Base-by-base conservation (phyloP, 2,888 invertebrate species). In the Agrochola litura region DNA sequence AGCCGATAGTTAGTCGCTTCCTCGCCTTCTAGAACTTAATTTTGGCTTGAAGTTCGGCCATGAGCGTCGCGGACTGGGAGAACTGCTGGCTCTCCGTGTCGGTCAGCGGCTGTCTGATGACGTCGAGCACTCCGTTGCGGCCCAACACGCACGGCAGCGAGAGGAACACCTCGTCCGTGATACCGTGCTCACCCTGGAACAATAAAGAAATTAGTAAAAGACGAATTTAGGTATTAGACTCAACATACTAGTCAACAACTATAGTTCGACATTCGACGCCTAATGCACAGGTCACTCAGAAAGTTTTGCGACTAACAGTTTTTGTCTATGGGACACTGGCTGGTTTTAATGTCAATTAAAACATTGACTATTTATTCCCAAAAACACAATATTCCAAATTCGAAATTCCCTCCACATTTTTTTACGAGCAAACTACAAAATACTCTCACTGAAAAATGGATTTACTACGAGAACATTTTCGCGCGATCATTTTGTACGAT, bases 91-190 rank as follows among this genome's bases (percentile, higher is more conserved):
- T 90, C 94, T 99, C 99, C 6, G 94, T 92, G 0, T 97, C 96
- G 0, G 97, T 98, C 81, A 99, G 96, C 46, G 97, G 97, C 93
- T 98, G 98, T 76, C 98, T 97, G 72, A 99, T 97, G 81, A 98
- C 96, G 89, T 98, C 97, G 0, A 97, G 97, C 3, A 99, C 97
- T 41, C 98, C 98, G 81, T 97, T 97, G 86, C 97, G 96, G 52
- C 98, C 98, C 76, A 99, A 92, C 22, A 98, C 97, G 89, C 98
- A 98, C 8, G 99, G 99, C 77, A 99, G 94, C 0, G 99, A 99
- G 69, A 99, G 96, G 94, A 98, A 99, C 12, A 99, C 98, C 83
- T 99, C 98, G 49, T 98, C 97, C 0, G 97, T 96, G 83, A 99
- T 98, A 30, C 98, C 98, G 91, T 99, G 98, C 89, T 97, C 97